Evolutionary conservation across 2,797 vertebrate species (phyloP).

Genomic region (Syndactyla subalaris): DNA sequence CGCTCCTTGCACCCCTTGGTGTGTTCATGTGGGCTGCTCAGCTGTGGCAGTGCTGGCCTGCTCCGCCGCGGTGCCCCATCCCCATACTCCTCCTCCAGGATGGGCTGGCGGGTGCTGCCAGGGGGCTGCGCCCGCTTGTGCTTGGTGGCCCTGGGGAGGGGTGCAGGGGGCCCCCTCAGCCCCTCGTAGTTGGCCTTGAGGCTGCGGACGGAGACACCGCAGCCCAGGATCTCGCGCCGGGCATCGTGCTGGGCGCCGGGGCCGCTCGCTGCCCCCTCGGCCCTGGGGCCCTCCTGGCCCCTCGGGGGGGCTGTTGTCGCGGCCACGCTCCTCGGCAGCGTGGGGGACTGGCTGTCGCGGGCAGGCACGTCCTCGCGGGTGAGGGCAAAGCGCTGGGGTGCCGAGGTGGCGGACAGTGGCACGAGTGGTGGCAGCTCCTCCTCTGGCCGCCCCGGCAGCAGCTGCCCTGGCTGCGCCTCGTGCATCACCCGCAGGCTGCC

Average conservation of each 20-base stretch:
- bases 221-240: conserved; percentile 90
- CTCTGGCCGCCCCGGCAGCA: conserved; percentile 86
- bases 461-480: conserved; percentile 86
- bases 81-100: conserved; percentile 80
- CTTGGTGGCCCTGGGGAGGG: conserved; percentile 78
- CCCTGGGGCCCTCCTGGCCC: conserved; percentile 74
- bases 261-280: accelerated
- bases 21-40: conserved; percentile 84
- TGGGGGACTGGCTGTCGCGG: conserved; percentile 88
- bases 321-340: conserved; percentile 86
- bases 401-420: conserved; percentile 81
- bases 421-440: conserved; percentile 86
- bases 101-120: conserved; percentile 75
- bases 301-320: conserved; percentile 84
- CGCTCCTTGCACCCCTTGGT: conserved; percentile 91
- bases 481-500: conserved; percentile 95
- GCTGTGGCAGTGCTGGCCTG: conserved; percentile 82
- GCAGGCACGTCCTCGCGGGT: conserved; percentile 85
- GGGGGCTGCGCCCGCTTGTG: conserved; percentile 82
- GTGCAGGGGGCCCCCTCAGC: conserved; percentile 67
- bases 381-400: conserved; percentile 83
- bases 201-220: conserved; percentile 91
- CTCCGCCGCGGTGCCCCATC: conserved; percentile 70
- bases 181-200: conserved; percentile 93
- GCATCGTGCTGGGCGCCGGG: conserved; percentile 82